Percentiles rank a stretch among this genome's conserved stretches.
Conservation (phyloP, 2,888 invertebrate species). For the Scaptomyza cyrtandrae region DNA sequence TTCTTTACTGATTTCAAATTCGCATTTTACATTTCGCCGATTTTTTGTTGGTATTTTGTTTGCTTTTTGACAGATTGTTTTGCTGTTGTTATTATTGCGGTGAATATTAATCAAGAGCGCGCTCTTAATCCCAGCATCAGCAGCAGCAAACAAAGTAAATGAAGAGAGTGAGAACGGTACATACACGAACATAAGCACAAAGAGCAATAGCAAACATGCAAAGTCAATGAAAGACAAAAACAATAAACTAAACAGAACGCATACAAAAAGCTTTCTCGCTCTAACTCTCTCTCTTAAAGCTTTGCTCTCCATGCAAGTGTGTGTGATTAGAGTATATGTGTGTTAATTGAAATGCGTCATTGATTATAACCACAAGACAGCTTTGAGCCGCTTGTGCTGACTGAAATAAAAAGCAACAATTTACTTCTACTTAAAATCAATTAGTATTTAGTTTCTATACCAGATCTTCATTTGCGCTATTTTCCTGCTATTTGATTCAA, state of each 20-base stretch:
- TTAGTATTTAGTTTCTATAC: no score
- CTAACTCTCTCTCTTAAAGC: neutral
- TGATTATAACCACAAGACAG: slow-evolving; percentile 54
- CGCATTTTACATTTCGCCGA: neutral
- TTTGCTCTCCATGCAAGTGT: slow-evolving; percentile 6
- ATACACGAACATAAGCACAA: neutral
- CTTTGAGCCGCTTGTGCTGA: neutral
- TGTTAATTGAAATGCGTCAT: slow-evolving; percentile 66
- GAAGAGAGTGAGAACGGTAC: slow-evolving; percentile 4
- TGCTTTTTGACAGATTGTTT: slow-evolving; percentile 24
- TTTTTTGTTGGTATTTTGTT: slow-evolving; percentile 23
- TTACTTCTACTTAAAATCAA: no score
- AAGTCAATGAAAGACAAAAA: slow-evolving; percentile 37
- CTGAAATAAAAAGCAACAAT: no score
- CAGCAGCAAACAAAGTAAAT: slow-evolving; percentile 23
- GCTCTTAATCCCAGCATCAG: slow-evolving; percentile 31
- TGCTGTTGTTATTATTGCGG: slow-evolving; percentile 29
- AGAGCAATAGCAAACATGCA: slow-evolving; percentile 42
- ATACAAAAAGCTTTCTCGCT: slow-evolving; percentile 1
- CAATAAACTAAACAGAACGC: slow-evolving; percentile 26
- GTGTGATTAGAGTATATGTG: slow-evolving; percentile 23
- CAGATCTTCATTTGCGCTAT: neutral
- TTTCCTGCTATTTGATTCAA: no score
- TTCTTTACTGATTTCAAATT: neutral
- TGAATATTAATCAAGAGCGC: slow-evolving; percentile 15